These are phyloP conservation scores for Ivindomyrus marchei DNA, from an alignment of 2,113 vertebrate species.

Conservation along the genomic window DNA sequence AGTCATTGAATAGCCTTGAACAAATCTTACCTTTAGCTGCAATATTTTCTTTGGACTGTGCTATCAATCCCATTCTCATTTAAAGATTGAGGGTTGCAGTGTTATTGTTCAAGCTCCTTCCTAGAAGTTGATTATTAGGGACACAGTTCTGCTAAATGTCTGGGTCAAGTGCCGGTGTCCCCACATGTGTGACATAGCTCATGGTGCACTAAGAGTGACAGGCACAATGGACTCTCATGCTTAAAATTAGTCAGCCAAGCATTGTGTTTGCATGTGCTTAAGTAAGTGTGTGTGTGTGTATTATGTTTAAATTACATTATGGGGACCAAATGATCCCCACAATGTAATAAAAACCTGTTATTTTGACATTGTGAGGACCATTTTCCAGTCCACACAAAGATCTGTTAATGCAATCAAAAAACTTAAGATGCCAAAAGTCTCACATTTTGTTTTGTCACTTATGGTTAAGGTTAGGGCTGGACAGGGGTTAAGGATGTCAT, in stretches of 20 bases:
- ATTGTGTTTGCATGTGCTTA: constrained; percentile 20
- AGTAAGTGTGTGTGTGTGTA: neutral
- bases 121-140: constrained; percentile 46
- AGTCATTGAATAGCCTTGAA: neutral
- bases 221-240: constrained; percentile 65
- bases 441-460: too few relatives aligned
- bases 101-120: constrained; percentile 49
- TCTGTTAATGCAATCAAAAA: too few relatives aligned
- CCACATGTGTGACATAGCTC: constrained; percentile 74
- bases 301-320: too few relatives aligned
- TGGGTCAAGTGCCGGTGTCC: constrained; percentile 49
- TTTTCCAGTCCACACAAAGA: too few relatives aligned
- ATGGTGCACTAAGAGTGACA: constrained; percentile 63
- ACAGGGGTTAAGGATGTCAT: too few relatives aligned
- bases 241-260: constrained; percentile 62
- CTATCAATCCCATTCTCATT: constrained; percentile 50
- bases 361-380: too few relatives aligned
- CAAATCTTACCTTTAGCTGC: constrained; percentile 67
- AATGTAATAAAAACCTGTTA: too few relatives aligned
- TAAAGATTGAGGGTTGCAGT: constrained; percentile 52
- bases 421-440: too few relatives aligned
- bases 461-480: too few relatives aligned
- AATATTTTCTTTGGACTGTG: constrained; percentile 65
- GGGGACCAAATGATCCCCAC: too few relatives aligned
- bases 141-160: constrained; percentile 62